Conservation (phyloP, 2,797 vertebrate species). For the Rhynchotus rufescens region DNA sequence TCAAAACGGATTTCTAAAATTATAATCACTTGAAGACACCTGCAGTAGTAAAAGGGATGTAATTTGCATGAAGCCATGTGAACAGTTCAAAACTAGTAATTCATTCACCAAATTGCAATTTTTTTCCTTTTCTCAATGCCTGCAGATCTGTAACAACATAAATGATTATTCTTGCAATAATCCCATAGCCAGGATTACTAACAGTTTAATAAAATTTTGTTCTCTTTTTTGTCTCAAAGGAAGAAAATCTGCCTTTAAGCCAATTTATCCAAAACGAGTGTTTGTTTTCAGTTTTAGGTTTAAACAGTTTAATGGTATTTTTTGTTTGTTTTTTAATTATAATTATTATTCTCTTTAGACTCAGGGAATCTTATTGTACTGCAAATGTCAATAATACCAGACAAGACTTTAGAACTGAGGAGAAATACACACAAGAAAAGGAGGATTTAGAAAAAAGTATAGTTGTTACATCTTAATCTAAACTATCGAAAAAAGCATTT, state of each 20-base stretch:
- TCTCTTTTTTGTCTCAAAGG: neutral
- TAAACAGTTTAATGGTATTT: conserved; percentile 21
- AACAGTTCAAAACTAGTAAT: neutral
- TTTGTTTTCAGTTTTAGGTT: conserved; percentile 20
- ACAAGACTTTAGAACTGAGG: neutral
- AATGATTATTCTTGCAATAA: neutral
- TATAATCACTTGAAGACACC: neutral
- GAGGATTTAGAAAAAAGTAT: neutral
- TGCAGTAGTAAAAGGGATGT: neutral
- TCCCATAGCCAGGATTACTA: neutral
- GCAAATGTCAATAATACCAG: conserved; percentile 1
- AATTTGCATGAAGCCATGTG: neutral
- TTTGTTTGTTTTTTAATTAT: conserved; percentile 1
- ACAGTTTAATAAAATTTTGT: neutral
- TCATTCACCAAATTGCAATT: neutral
- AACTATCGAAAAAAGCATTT: neutral
- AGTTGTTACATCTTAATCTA: neutral
- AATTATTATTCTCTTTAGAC: conserved; percentile 27
- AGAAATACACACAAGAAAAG: neutral
- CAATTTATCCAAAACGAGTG: neutral
- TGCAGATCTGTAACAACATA: neutral
- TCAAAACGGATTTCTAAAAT: neutral
- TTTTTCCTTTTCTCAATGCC: neutral
- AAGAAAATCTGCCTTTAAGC: neutral
- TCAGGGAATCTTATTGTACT: neutral